Conservation (phyloP, 2,888 invertebrate genomes). For the Diloba caeruleocephala region DNA sequence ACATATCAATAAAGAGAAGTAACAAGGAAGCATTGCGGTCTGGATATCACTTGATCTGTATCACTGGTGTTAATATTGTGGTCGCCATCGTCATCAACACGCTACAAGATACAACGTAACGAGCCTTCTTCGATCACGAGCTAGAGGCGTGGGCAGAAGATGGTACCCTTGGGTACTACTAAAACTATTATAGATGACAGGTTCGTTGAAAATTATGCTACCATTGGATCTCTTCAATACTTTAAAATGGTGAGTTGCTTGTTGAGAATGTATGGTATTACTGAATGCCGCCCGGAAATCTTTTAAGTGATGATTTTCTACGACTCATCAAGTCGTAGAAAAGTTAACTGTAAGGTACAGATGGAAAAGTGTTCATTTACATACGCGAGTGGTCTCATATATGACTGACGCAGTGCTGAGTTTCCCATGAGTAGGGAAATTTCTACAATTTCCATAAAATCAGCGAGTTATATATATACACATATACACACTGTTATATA, state of each 20-base stretch:
- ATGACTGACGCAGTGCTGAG: constrained; percentile 3
- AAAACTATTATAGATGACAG: no score
- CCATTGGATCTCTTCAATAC: no score
- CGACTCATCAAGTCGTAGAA: no score
- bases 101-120: constrained; percentile 24
- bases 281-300: neutral
- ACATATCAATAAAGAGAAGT: constrained; percentile 45
- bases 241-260: neutral
- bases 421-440: constrained; percentile 1
- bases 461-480: neutral
- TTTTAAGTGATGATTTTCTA: neutral
- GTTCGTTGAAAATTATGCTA: no score
- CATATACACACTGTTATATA: no score
- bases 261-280: neutral
- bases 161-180: constrained; percentile 20
- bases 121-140: constrained; percentile 33
- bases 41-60: constrained; percentile 51
- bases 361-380: constrained; percentile 2
- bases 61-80: constrained; percentile 49
- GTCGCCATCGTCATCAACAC: constrained; percentile 38
- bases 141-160: constrained; percentile 17
- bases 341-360: neutral
- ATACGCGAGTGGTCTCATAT: constrained; percentile 4
- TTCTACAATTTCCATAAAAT: constrained; percentile 13
- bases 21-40: constrained; percentile 55